Evolutionary conservation across 2,888 invertebrate genomes (phyloP).

Genomic region (Chrysotoxum bicinctum): DNA sequence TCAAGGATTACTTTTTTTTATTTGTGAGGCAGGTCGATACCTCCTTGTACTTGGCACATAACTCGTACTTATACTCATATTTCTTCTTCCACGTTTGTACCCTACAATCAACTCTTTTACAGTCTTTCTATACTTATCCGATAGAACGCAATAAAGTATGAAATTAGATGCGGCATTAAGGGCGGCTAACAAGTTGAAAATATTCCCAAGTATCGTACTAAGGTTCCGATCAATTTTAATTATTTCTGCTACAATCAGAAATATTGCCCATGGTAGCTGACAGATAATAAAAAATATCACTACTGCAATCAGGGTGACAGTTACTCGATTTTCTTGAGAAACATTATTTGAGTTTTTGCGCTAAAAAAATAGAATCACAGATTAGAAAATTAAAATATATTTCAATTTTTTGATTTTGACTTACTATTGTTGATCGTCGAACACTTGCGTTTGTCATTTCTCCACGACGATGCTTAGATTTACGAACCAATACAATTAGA

Average conservation of each 20-base stretch:
- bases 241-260: constrained; percentile 79
- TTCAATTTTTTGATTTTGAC: background rate
- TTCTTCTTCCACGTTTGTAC: constrained; percentile 76
- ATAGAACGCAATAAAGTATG: constrained; percentile 89
- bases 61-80: constrained; percentile 77
- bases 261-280: constrained; percentile 87
- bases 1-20: constrained; percentile 18
- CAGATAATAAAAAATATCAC: constrained; percentile 89
- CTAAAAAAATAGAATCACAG: constrained; percentile 73
- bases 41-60: constrained; percentile 75
- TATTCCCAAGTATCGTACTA: constrained; percentile 85
- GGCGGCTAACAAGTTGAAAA: constrained; percentile 87
- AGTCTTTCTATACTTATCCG: constrained; percentile 88
- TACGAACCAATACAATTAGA: constrained; percentile 86
- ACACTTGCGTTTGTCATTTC: constrained; percentile 83
- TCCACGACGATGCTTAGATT: constrained; percentile 83
- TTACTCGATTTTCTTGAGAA: constrained; percentile 87
- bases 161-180: constrained; percentile 90
- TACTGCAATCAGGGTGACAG: constrained; percentile 89
- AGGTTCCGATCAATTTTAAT: constrained; percentile 75
- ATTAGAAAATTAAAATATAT: background rate
- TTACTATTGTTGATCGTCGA: constrained; percentile 62
- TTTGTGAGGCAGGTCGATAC: constrained; percentile 61
- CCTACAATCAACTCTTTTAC: constrained; percentile 80
- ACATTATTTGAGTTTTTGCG: constrained; percentile 81